phyloP scores from a whole-genome alignment of 2,113 vertebrate genomes.

The Charina bottae region DNA sequence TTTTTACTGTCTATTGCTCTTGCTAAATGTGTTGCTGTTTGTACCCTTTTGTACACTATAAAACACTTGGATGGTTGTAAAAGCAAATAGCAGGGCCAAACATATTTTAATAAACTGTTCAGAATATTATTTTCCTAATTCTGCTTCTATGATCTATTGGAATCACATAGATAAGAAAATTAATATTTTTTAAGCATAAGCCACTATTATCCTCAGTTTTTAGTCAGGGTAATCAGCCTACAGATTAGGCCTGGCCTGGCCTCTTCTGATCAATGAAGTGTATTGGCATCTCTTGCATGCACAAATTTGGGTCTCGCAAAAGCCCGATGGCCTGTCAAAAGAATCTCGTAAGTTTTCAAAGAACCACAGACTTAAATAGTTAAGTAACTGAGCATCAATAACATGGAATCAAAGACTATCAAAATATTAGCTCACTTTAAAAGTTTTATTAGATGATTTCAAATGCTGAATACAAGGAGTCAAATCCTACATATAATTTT shows the following conservation, averaged over 20 bases:
- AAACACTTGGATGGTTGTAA: not conserved
- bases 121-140: not conserved
- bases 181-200: not conserved
- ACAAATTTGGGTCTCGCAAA: not conserved
- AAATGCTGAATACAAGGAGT: not conserved
- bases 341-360: not conserved
- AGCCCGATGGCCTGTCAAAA: not conserved
- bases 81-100: not conserved
- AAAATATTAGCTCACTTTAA: not conserved
- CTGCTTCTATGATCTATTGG: not conserved
- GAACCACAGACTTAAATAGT: not conserved
- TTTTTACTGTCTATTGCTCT: not conserved
- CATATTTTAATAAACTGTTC: not conserved
- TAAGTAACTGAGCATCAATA: not conserved
- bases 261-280: not conserved
- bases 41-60: not conserved
- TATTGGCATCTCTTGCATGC: not conserved
- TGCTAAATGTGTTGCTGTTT: not conserved
- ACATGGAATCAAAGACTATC: not conserved
- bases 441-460: not conserved
- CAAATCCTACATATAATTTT: too few species aligned
- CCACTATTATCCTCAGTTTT: not conserved
- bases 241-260: accelerated
- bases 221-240: not conserved
- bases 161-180: not conserved